These are phyloP conservation scores for Noctua fimbriata DNA, from an alignment of 2,888 invertebrate species.

Conservation along the genomic window DNA sequence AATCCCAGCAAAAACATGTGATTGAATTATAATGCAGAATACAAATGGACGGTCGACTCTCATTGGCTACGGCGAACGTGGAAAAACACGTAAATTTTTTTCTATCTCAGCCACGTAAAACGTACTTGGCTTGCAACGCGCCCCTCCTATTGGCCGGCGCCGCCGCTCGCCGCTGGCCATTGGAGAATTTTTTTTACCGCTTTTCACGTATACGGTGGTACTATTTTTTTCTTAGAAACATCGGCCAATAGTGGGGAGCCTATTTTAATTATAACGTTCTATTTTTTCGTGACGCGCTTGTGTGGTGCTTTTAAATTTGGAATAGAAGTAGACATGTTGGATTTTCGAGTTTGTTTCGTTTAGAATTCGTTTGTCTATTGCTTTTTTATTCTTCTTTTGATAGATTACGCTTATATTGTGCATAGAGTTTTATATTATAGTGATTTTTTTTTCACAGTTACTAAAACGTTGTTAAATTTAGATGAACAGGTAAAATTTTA, in stretches of 20 bases:
- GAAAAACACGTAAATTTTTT: slow-evolving; percentile 88
- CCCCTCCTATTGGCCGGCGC: slow-evolving; percentile 81
- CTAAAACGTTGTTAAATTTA: not conserved
- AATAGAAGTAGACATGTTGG: slow-evolving; percentile 57
- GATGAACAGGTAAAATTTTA: slow-evolving; percentile 27
- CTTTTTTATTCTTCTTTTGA: not conserved
- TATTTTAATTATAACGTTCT: slow-evolving; percentile 86
- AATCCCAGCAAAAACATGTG: slow-evolving; percentile 75
- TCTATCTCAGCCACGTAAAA: slow-evolving; percentile 88
- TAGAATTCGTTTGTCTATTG: slow-evolving; percentile 34
- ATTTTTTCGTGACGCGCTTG: slow-evolving; percentile 73
- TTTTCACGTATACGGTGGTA: slow-evolving; percentile 87
- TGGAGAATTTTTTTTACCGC: slow-evolving; percentile 87
- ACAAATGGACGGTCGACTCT: slow-evolving; percentile 75
- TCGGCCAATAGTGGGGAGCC: slow-evolving; percentile 84
- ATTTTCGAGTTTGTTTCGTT: slow-evolving; percentile 55
- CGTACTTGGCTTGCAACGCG: slow-evolving; percentile 82
- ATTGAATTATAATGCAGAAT: slow-evolving; percentile 83
- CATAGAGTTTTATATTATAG: not conserved
- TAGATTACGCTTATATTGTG: not conserved
- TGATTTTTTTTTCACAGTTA: not conserved
- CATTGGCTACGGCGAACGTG: slow-evolving; percentile 85
- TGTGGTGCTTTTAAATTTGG: slow-evolving; percentile 67
- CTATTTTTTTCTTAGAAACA: slow-evolving; percentile 86
- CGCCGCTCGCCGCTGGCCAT: slow-evolving; percentile 77